Conservation (phyloP, 2,113 vertebrate genomes). For the Nannospalax galili region DNA sequence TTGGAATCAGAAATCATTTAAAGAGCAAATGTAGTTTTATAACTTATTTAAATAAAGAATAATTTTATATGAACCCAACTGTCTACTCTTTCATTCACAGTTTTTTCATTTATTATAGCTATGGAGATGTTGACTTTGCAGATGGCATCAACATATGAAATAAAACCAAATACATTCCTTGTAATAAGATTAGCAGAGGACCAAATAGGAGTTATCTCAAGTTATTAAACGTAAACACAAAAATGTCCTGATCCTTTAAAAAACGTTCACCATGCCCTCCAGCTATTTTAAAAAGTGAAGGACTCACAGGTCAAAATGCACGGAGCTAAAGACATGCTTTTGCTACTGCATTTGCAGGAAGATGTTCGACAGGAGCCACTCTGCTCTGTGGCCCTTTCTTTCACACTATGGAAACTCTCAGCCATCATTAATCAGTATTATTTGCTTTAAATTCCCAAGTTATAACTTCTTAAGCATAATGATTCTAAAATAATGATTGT, state of each 20-base stretch:
- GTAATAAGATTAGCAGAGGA: neutral
- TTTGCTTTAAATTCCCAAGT: neutral
- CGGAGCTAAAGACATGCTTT: neutral
- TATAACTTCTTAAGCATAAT: neutral
- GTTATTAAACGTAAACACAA: neutral
- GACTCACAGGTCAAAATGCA: neutral
- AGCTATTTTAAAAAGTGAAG: neutral
- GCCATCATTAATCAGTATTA: neutral
- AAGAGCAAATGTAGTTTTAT: neutral
- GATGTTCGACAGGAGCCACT: neutral
- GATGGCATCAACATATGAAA: neutral
- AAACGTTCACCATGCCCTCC: too few relatives aligned
- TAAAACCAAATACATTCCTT: neutral
- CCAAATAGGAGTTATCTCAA: neutral
- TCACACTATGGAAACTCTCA: neutral
- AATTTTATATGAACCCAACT: neutral
- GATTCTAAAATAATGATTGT: neutral
- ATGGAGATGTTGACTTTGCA: neutral
- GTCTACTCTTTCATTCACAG: neutral
- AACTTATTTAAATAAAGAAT: neutral
- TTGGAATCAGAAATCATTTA: neutral
- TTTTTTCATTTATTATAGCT: neutral
- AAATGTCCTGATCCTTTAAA: slow-evolving; percentile 6
- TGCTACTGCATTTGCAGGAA: neutral
- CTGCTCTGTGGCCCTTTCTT: neutral